Base-by-base conservation (phyloP, 2,888 invertebrate species). In the Pogonocherus hispidulus region DNA sequence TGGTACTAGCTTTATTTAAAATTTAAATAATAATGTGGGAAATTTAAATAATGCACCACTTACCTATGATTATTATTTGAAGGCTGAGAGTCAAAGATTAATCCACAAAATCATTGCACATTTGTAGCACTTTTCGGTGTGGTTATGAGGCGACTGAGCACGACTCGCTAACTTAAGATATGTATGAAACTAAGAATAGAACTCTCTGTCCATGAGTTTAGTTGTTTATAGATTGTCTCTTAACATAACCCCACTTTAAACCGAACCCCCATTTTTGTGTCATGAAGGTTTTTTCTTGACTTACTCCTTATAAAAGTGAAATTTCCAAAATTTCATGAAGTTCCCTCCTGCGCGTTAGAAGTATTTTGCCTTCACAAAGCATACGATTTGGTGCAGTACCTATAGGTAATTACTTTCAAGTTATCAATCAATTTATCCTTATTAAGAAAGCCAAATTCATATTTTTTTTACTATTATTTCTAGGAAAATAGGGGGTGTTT, bases 131-230 rank as follows among this genome's bases (percentile, higher is more conserved):
- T 74, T 80, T 81, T 79, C 74, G 75, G 77, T 76, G 76, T 75
- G 72, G 78, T 75, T 72, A 72, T 76, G 73, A 70, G 67, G 73
- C 76, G 76, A 74, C 76, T 77, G 76, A 76, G 77, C 79, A 75
- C 80, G 79, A 76, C 80, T 77, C 77, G 76, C 75, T 72, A 77
- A 80, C 80, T 80, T 80, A 81, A 81, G 81, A 82, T 82, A 81
- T 82, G 79, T 82, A 79, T 76, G 79, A 79, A 79, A 82, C 84
- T 84, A 84, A 83, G 83, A 84, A 84, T 84, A 84, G 84, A 80
- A 80, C 80, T 78, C 81, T 79, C 81, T 79, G 83, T 83, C 83
- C 83, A 80, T 83, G 83, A 82, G 82, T 83, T 77, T 82, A 78
- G 82, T 82, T 82, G 83, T 82, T 83, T 81, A 80, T 80, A 82